Base-by-base conservation (phyloP, 2,113 vertebrate species). In the Vanacampus margaritifer region DNA sequence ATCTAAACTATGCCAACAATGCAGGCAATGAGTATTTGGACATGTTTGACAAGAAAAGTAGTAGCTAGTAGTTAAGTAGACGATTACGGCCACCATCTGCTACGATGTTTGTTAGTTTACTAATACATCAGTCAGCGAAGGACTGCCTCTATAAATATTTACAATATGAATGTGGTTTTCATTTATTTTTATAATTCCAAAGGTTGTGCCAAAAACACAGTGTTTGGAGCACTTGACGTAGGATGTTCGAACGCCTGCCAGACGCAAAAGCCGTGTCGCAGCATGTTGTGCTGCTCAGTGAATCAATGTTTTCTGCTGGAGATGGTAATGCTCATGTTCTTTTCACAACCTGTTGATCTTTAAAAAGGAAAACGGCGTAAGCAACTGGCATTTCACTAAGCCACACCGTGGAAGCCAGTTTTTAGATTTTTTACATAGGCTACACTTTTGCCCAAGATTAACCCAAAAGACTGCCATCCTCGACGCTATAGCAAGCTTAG, bases 71-170 rank as follows among this genome's bases (percentile, higher is more conserved):
- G 8, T 2, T 51, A 59, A 37, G 28, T 32, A 5, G 21, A 32
- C 1, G 3, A 21, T n/a, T 21, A 59, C 19, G 21, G 32, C 32
- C 57, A 21, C 32, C 32, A 36, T 59, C 54, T 57, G 54, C 54
- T 56, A 17, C 16, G 17, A 26, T 26, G 13, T 11, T 1, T 24
- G 6, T 57, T 57, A 19, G 17, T 32, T 59, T 5, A 59, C 17
- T 59, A 21, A 36, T 19, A 59, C 36, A 59, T 32, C 36, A 37
- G 32, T 19, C 32, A 36, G 26, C 6, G 32, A 59, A 19, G 10
- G 57, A 37, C 32, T 36, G 11, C 57, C 32, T 59, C 57, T 36
- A 19, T n/a, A 59, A 59, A 59, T 59, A 37, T 59, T 59, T 36
- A 59, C 57, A 59, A 5, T 59, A 37, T 36, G 8, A 51, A 21